A percentile compares a stretch with the other conserved stretches of the same genome.
phyloP scores from a whole-genome alignment of 2,113 vertebrate genomes.

The Talpa occidentalis region DNA sequence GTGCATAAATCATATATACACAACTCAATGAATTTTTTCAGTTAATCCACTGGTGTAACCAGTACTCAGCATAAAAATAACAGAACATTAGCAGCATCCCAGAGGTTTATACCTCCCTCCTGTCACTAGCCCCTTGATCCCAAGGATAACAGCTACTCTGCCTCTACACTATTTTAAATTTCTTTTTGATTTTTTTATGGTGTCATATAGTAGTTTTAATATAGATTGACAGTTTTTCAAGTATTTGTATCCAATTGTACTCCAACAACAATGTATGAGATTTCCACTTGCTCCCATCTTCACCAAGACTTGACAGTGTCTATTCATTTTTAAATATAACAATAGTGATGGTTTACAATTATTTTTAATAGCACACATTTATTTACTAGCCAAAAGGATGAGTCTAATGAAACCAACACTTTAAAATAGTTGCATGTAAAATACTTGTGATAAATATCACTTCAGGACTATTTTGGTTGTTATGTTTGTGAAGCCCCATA shows the following conservation, averaged over 20 bases:
- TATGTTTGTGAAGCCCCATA: conserved; percentile 11
- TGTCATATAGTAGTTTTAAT: background rate
- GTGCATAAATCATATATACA: background rate
- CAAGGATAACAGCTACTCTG: background rate
- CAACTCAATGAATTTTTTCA: background rate
- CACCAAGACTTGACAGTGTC: background rate
- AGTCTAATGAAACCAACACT: no score
- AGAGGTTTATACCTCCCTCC: background rate
- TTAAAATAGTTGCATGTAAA: no score
- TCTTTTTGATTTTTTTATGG: background rate
- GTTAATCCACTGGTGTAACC: background rate
- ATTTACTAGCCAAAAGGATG: no score
- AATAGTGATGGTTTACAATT: no score
- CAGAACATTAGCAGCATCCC: no score
- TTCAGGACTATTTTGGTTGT: background rate
- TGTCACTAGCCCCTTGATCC: background rate
- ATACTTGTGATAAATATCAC: no score
- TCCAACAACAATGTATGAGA: background rate
- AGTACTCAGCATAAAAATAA: background rate
- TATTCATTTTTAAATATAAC: background rate
- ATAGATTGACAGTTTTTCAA: background rate
- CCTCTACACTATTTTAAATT: background rate
- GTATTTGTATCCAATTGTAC: background rate
- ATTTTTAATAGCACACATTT: no score
- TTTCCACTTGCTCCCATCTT: background rate